These are phyloP conservation scores for Podiceps cristatus DNA, from an alignment of 2,113 vertebrate genomes.

Conservation along the genomic window DNA sequence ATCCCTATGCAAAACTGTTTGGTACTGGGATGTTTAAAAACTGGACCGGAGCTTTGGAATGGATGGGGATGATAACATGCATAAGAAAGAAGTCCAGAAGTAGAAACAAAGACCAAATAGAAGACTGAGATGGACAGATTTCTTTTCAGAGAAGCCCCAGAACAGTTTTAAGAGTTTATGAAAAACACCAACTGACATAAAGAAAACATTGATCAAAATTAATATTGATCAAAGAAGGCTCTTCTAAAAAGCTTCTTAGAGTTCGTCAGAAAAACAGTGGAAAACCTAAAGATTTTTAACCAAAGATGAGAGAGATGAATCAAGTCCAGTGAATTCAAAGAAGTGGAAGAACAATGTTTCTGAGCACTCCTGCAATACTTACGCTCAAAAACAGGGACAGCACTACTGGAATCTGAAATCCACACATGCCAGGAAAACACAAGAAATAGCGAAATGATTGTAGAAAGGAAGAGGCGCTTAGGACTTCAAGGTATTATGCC, in stretches of 20 bases:
- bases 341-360: background rate
- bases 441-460: background rate
- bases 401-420: background rate
- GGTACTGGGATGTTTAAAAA: background rate
- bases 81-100: background rate
- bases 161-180: background rate
- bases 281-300: background rate
- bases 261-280: background rate
- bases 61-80: background rate
- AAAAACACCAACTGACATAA: background rate
- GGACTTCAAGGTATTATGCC: background rate
- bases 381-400: background rate
- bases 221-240: background rate
- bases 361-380: background rate
- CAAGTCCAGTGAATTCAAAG: background rate
- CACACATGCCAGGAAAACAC: background rate
- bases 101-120: background rate
- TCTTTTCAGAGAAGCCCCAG: background rate
- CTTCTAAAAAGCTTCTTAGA: background rate
- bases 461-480: background rate
- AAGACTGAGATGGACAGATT: background rate
- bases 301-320: background rate
- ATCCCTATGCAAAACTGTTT: background rate
- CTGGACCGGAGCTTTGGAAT: background rate
- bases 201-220: background rate